phyloP scores from a whole-genome alignment of 2,797 vertebrate species.

The Phataginus tricuspis region DNA sequence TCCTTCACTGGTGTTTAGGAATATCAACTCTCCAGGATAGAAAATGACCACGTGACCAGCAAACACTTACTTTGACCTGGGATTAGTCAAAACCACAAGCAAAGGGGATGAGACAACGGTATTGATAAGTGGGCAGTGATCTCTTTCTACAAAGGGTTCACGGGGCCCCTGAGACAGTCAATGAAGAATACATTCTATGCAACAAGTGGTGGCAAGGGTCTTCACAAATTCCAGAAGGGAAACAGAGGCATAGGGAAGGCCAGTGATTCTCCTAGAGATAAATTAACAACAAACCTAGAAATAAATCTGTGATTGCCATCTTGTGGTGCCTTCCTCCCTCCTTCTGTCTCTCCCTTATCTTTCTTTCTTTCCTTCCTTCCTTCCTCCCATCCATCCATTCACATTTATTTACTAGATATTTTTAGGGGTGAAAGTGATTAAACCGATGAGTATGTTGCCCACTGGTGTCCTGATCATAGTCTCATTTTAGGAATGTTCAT shows the following conservation, averaged over 20 bases:
- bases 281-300: background rate
- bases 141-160: background rate
- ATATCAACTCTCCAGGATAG: background rate
- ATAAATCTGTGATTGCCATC: background rate
- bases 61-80: background rate
- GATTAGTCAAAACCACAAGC: background rate
- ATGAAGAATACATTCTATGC: background rate
- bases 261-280: background rate
- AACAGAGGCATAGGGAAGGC: background rate
- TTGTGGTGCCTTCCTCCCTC: background rate
- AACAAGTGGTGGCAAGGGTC: background rate
- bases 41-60: background rate
- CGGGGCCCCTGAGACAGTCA: background rate
- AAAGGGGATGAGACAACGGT: background rate
- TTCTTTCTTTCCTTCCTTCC: too few relatives aligned
- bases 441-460: background rate
- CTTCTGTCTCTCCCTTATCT: too few relatives aligned
- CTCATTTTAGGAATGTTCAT: background rate
- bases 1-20: background rate
- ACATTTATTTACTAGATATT: background rate
- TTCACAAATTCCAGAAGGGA: background rate
- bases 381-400: background rate
- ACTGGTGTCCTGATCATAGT: background rate
- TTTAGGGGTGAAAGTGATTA: background rate
- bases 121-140: background rate